phyloP scores from a whole-genome alignment of 2,797 vertebrate species.

The Gymnoscopelus braueri region DNA sequence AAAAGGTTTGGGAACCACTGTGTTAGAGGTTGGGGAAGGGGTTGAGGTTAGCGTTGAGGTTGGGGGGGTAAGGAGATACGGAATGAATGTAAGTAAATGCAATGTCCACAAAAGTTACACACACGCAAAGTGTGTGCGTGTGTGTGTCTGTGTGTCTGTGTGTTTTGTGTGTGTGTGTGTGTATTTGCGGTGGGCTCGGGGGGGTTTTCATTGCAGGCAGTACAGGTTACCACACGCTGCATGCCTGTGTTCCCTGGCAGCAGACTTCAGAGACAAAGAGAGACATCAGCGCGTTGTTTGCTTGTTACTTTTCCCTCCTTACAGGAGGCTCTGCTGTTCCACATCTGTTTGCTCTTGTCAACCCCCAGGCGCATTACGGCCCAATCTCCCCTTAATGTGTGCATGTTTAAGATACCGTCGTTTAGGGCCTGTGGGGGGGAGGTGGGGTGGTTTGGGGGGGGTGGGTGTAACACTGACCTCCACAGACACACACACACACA shows the following conservation, averaged over 20 bases:
- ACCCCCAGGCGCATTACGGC: constrained; percentile 60
- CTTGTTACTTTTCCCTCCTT: constrained; percentile 74
- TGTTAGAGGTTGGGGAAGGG: no score
- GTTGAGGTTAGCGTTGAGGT: no score
- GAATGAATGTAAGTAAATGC: no score
- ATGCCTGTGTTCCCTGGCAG: constrained; percentile 59
- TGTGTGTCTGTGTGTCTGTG: constrained; percentile 38
- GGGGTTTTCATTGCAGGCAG: constrained; percentile 50
- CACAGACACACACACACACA: constrained; percentile 76
- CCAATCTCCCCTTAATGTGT: constrained; percentile 67
- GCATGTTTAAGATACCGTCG: constrained; percentile 79
- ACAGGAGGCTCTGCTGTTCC: constrained; percentile 79
- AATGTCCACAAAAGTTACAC: no score
- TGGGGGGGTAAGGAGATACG: no score
- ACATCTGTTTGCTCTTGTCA: constrained; percentile 86
- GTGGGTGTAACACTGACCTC: constrained; percentile 70
- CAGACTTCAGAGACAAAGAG: constrained; percentile 65
- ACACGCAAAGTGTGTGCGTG: background rate
- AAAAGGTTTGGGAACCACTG: no score
- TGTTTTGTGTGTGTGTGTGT: constrained; percentile 28
- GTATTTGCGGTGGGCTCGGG: constrained; percentile 33
- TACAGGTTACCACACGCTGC: constrained; percentile 75
- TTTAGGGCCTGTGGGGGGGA: constrained; percentile 49
- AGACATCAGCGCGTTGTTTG: constrained; percentile 69
- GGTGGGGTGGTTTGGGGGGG: background rate